Percentiles rank a stretch among this genome's conserved stretches.
phyloP scores from a whole-genome alignment of 2,888 invertebrate species.

The Noctua janthe region DNA sequence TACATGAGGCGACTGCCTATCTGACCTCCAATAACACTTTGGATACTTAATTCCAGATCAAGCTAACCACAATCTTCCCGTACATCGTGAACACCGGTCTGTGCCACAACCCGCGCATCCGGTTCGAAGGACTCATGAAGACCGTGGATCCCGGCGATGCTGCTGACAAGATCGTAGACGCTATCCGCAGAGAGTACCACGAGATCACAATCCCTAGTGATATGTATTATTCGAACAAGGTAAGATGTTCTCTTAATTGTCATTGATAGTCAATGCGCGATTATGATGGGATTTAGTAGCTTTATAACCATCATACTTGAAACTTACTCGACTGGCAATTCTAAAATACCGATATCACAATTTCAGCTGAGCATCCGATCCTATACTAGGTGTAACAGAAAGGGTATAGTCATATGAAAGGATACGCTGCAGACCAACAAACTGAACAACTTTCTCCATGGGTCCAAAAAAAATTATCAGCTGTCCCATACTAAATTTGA shows the following conservation, averaged over 20 bases:
- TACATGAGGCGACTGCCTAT: not conserved
- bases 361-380: no score
- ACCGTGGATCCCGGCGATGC: conserved; percentile 91
- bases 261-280: not conserved
- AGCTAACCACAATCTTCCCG: conserved; percentile 95
- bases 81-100: conserved; percentile 97
- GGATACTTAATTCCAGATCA: conserved; percentile 87
- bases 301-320: not conserved
- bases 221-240: conserved; percentile 88
- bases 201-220: conserved; percentile 92
- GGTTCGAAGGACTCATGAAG: conserved; percentile 91
- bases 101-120: conserved; percentile 93
- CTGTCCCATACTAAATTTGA: no score
- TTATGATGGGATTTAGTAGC: not conserved
- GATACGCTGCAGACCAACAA: no score
- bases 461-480: no score
- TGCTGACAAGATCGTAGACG: conserved; percentile 91
- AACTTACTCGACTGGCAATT: not conserved
- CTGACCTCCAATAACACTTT: not conserved
- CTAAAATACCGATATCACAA: no score
- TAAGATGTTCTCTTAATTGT: conserved; percentile 68
- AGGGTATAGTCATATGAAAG: no score
- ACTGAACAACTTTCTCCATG: no score
- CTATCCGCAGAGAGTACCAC: conserved; percentile 91
- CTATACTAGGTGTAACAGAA: no score